A percentile compares a stretch with the other conserved stretches of the same genome.
Evolutionary conservation across 2,888 invertebrate genomes (phyloP).

Genomic region (Phaedon cochleariae): DNA sequence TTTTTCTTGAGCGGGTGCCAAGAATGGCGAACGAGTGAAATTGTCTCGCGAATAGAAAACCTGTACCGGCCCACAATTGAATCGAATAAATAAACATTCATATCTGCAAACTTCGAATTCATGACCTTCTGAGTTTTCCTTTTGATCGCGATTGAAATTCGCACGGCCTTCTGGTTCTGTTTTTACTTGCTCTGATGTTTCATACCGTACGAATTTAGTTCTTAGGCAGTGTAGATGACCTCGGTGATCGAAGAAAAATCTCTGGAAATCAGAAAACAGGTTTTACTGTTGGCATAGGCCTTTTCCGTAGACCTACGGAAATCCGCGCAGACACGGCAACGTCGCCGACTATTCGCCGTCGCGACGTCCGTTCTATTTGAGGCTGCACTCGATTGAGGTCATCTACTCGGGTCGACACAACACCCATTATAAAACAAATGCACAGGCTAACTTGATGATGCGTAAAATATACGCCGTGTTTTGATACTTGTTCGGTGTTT

Average conservation of each 20-base stretch:
- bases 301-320: neutral
- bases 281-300: no score
- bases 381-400: slow-evolving; percentile 55
- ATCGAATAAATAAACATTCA: no score
- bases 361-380: slow-evolving; percentile 50
- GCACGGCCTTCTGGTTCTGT: neutral
- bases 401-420: slow-evolving; percentile 47
- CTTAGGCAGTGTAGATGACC: neutral
- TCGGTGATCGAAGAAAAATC: neutral
- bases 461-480: slow-evolving; percentile 40
- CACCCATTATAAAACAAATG: slow-evolving; percentile 38
- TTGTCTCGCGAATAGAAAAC: neutral
- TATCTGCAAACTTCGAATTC: no score
- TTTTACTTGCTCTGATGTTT: neutral
- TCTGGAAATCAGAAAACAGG: no score
- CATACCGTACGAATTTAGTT: neutral
- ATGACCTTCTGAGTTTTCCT: neutral
- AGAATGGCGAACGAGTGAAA: slow-evolving; percentile 6
- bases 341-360: slow-evolving; percentile 29
- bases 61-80: neutral
- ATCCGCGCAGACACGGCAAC: neutral
- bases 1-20: slow-evolving; percentile 10
- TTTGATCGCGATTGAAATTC: neutral
- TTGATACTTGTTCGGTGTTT: slow-evolving; percentile 36
- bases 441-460: slow-evolving; percentile 36